Percentiles rank a stretch among this genome's conserved stretches.
Evolutionary conservation across 1,140 invertebrate species (phyloP).

Genomic region (Cataglyphis hispanica): DNA sequence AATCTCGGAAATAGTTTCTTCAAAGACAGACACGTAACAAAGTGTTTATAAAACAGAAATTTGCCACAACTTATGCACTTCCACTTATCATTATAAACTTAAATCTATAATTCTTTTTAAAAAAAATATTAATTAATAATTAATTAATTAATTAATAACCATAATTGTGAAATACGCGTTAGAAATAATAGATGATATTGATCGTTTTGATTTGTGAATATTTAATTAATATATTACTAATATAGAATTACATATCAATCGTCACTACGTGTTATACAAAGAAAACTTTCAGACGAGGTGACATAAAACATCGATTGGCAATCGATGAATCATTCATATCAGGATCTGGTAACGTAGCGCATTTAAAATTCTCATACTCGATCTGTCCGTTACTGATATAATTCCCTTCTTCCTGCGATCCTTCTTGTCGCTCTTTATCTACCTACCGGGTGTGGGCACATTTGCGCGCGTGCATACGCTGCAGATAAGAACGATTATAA

Average conservation of each 20-base stretch:
- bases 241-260: conserved; percentile 40
- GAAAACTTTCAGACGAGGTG: neutral
- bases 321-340: conserved; percentile 60
- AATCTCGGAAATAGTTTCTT: conserved; percentile 18
- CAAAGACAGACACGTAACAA: conserved; percentile 12
- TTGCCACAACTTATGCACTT: neutral
- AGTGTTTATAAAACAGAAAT: conserved; percentile 9
- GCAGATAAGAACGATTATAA: conserved; percentile 77
- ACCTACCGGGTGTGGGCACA: conserved; percentile 34
- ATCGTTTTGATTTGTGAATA: neutral
- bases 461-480: conserved; percentile 53
- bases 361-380: conserved; percentile 56
- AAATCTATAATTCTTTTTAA: neutral
- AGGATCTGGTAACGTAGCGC: conserved; percentile 22
- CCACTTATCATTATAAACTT: neutral
- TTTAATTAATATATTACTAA: conserved; percentile 49
- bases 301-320: conserved; percentile 47
- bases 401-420: conserved; percentile 65
- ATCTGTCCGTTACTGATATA: conserved; percentile 57
- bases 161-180: too few relatives aligned
- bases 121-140: neutral
- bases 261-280: conserved; percentile 44
- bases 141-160: too few relatives aligned
- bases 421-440: conserved; percentile 36
- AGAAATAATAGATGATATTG: neutral